A percentile compares a stretch with the other conserved stretches of the same genome.
phyloP scores from a whole-genome alignment of 1,140 invertebrate genomes.

The Drosophila trapezifrons region DNA sequence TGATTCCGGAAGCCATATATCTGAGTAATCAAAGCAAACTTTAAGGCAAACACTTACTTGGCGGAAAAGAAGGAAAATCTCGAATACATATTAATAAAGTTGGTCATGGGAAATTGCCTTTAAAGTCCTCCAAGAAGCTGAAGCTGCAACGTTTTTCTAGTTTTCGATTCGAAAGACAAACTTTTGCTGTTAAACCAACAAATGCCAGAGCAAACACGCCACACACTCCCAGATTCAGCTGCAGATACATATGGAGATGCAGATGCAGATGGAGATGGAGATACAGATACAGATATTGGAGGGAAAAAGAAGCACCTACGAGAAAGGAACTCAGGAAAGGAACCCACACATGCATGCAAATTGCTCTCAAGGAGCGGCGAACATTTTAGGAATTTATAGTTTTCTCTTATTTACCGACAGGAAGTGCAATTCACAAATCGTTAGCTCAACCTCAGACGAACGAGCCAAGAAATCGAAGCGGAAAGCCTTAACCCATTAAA shows the following conservation, averaged over 20 bases:
- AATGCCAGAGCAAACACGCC: slow-evolving; percentile 44
- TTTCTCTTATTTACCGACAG: slow-evolving; percentile 79
- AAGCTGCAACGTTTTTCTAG: slow-evolving; percentile 75
- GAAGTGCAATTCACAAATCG: slow-evolving; percentile 83
- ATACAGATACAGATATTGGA: slow-evolving; percentile 14
- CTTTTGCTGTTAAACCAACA: slow-evolving; percentile 81
- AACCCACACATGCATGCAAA: slow-evolving; percentile 68
- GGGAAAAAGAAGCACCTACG: slow-evolving; percentile 28
- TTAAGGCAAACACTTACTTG: slow-evolving; percentile 25
- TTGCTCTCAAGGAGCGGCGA: slow-evolving; percentile 50
- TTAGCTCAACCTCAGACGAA: slow-evolving; percentile 62
- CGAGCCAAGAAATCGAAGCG: slow-evolving; percentile 52
- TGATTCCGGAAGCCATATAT: slow-evolving; percentile 28
- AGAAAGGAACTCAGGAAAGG: slow-evolving; percentile 15
- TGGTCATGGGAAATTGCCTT: slow-evolving; percentile 54
- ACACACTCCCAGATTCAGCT: slow-evolving; percentile 22
- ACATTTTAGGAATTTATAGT: slow-evolving; percentile 76
- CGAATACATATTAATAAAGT: slow-evolving; percentile 41
- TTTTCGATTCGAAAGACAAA: slow-evolving; percentile 80
- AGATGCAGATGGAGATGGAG: slow-evolving; percentile 10
- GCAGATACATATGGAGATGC: slow-evolving; percentile 24
- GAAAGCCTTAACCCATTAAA: slow-evolving; percentile 22
- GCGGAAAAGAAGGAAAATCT: slow-evolving; percentile 20
- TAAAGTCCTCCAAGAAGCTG: slow-evolving; percentile 59
- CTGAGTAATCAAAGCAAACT: slow-evolving; percentile 45